Base-by-base conservation (phyloP, 30 jellyfish, hydroid and myxozoan species). In the Morbakka virulenta region DNA sequence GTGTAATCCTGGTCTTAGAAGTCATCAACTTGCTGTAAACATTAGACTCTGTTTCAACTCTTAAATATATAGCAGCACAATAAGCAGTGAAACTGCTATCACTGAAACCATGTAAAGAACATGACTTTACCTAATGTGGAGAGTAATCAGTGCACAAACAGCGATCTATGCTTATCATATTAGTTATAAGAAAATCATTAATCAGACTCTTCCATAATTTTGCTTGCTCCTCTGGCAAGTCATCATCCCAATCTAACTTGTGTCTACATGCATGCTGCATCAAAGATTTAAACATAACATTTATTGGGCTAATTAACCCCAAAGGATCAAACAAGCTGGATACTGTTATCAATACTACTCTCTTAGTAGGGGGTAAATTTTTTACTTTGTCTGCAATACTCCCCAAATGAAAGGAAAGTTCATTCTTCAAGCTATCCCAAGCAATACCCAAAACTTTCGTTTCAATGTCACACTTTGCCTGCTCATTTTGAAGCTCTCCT, bases 191-290 rank as follows among this genome's bases (percentile, higher is more conserved):
- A 65, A 76, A 22, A 32, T 52, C 66, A 2, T 26, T 32, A 2
- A 62, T 21, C 49, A 67, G 32, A 12, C 35, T 28, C 35, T 13
- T 20, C 78, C 78, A 76, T 33, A 49, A 26, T 32, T 1, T 23
- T 62, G 17, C 0, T n/a, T 52, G 31, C 0, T 62, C 20, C 34
- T 31, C 53, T 47, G 50, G 28, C 24, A 76, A 1, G 31, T 52
- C 79, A 11, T 76, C 80, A 26, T 76, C 87, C 79, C 82, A 57
- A 11, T 32, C 79, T 29, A 76, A 22, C 82, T 57, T 76, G 26
- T 52, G 36, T 12, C 32, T 53, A 48, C 87, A 76, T 3, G 57
- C 26, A 17, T 76, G 68, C 34, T 76, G 67, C 9, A 76, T 32
- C 32, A 76, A 26, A n/a, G 61, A 52, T 65, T 61, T 76, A 0